Evolutionary conservation across 2,888 invertebrate species (phyloP).

Genomic region (Lasioglossum lativentre): DNA sequence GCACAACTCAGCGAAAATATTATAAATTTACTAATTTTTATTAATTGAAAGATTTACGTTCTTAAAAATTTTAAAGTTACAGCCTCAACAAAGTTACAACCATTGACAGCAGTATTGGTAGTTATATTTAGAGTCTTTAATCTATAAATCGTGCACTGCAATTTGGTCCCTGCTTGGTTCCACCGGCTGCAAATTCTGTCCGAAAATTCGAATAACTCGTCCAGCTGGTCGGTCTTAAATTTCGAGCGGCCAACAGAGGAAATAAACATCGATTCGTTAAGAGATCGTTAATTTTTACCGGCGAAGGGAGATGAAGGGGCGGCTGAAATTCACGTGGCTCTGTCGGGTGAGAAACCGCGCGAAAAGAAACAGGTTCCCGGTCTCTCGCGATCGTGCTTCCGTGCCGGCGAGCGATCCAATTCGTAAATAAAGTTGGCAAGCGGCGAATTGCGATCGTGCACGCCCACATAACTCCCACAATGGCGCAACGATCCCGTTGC

Average conservation of each 20-base stretch:
- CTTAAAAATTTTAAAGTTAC: too few species aligned
- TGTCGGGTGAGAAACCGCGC: constrained; percentile 26
- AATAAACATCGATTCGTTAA: constrained; percentile 40
- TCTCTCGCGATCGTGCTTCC: constrained; percentile 38
- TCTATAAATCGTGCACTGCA: neutral
- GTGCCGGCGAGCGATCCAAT: constrained; percentile 77
- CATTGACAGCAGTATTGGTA: too few species aligned
- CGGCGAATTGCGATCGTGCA: constrained; percentile 82
- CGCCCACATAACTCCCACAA: constrained; percentile 83
- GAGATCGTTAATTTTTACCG: constrained; percentile 30
- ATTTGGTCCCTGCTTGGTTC: neutral
- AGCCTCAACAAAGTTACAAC: too few species aligned
- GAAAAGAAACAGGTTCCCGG: constrained; percentile 40
- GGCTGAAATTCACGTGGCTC: neutral
- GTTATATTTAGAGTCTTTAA: too few species aligned
- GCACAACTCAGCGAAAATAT: too few species aligned
- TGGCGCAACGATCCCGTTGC: constrained; percentile 81
- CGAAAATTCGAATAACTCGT: neutral
- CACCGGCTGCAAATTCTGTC: neutral
- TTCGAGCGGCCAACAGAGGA: neutral
- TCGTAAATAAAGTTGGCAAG: constrained; percentile 83
- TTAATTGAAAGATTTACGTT: too few species aligned
- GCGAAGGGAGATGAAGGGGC: neutral
- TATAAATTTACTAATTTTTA: too few species aligned
- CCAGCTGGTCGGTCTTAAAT: neutral